Conservation (phyloP, 2,888 invertebrate genomes). For the Drosophila helvetica region DNA sequence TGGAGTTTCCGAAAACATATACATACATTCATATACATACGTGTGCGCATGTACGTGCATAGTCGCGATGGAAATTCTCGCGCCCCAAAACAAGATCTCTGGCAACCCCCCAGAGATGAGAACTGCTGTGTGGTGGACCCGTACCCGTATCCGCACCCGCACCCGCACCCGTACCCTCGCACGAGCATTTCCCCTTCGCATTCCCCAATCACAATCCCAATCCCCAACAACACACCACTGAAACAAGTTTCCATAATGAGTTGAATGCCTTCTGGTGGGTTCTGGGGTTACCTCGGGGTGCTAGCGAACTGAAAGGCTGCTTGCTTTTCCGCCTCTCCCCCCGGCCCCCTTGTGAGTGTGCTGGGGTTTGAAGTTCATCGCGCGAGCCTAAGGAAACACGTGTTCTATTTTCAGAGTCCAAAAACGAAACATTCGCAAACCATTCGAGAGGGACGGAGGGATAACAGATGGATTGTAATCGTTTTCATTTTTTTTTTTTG, state of each 20-base stretch:
- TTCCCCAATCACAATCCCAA: neutral
- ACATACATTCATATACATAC: no score
- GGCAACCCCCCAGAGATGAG: neutral
- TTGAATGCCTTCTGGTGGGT: constrained; percentile 45
- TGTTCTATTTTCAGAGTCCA: neutral
- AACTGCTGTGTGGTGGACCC: neutral
- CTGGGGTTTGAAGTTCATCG: neutral
- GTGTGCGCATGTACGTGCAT: neutral
- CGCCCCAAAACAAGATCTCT: neutral
- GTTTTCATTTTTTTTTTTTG: no score
- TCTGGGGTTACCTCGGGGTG: constrained; percentile 7
- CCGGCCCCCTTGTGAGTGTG: neutral
- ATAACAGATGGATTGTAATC: no score
- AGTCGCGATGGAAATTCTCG: neutral
- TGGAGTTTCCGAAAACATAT: neutral
- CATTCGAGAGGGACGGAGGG: neutral
- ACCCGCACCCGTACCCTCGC: neutral
- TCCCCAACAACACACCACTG: neutral
- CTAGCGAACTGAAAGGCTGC: constrained; percentile 21
- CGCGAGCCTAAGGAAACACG: constrained; percentile 1
- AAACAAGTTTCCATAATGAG: constrained; percentile 60
- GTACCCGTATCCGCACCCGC: neutral
- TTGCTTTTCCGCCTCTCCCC: neutral
- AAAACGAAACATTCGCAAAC: neutral
- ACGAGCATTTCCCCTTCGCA: constrained; percentile 13